Conservation (phyloP, 2,797 vertebrate species). For the Alfaro cultratus region DNA sequence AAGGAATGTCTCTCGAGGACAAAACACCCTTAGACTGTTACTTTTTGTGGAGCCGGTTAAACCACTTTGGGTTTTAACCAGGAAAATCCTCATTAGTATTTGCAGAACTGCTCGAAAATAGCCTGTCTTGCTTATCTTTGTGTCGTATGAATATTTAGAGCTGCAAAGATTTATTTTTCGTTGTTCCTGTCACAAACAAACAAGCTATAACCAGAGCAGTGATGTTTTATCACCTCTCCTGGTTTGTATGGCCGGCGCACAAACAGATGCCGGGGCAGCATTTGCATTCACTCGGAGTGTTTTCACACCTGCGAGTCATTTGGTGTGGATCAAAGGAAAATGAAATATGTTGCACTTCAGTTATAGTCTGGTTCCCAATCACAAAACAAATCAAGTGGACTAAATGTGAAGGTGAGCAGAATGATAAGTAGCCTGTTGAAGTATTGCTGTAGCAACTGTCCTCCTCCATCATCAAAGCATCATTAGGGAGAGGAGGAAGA, state of each 20-base stretch:
- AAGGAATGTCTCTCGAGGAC: slow-evolving; percentile 42
- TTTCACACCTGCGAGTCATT: slow-evolving; percentile 7
- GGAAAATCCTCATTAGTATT: slow-evolving; percentile 14
- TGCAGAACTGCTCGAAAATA: slow-evolving; percentile 21
- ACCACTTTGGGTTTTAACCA: slow-evolving; percentile 9
- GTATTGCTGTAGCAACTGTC: not conserved
- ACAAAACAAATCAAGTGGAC: slow-evolving; percentile 12
- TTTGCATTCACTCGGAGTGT: slow-evolving; percentile 4
- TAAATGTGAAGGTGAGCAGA: not conserved
- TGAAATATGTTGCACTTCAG: slow-evolving; percentile 2
- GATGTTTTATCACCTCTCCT: slow-evolving; percentile 12
- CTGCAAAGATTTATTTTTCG: slow-evolving; percentile 7
- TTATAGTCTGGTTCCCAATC: slow-evolving; percentile 10
- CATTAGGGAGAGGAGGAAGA: not conserved
- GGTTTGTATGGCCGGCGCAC: not conserved
- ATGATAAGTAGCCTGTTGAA: slow-evolving; percentile 6
- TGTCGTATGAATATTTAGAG: slow-evolving; percentile 1
- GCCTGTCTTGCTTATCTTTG: slow-evolving; percentile 15
- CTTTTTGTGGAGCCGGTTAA: not conserved
- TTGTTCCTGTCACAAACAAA: slow-evolving; percentile 2
- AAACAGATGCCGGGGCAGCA: slow-evolving; percentile 1
- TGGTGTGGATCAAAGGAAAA: slow-evolving; percentile 8
- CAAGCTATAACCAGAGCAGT: slow-evolving; percentile 10
- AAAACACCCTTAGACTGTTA: slow-evolving; percentile 13
- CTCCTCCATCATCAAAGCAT: slow-evolving; percentile 13